Evolutionary conservation across 2,888 invertebrate species (phyloP), one percentile per base, ranked within the genome.

Genomic region (Melinaea menophilus): DNA sequence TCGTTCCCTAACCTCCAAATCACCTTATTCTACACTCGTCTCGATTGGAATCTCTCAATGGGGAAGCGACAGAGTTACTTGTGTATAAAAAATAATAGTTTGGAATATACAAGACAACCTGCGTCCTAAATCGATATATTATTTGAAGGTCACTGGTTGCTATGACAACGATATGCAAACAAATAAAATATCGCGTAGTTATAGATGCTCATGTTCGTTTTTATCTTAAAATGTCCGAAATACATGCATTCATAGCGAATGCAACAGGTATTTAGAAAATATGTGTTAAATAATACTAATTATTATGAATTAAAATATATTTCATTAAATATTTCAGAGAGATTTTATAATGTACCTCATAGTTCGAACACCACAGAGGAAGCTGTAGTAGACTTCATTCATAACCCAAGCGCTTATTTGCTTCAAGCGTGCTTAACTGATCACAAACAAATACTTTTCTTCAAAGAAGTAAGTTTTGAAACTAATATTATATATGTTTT

Each of bases 361-460:
- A 72, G 73, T 48, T 57, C 85, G 31, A 76, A 81, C 69, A 75
- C 77, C 67, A 76, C 82, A 45, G 84, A 84, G 66, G 82, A 84
- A 65, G 75, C 76, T 5, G 67, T 91, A 37, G 72, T 79, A 60
- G 85, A 89, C 66, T 91, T 91, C 62, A 79, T 90, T 59, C 82
- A 85, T 67, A 85, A 85, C 69, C 75, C 89, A 59, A 86, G 88
- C 72, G 78, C 75, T 63, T 69, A 87, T 11, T 67, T 86, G 56
- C 72, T 91, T 57, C 89, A 89, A 75, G 76, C 76, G 48, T 74
- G 69, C 65, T 51, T 80, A 35, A 65, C 66, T 22, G 69, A 78
- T 69, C 76, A 80, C 59, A 73, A 78, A 66, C 71, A 66, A 56
- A 66, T 86, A 59, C 60, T 71, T 61, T 73, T 87, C 55, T 69